These are phyloP conservation scores for Prunella fulvescens DNA, from an alignment of 2,113 vertebrate species.

Conservation along the genomic window DNA sequence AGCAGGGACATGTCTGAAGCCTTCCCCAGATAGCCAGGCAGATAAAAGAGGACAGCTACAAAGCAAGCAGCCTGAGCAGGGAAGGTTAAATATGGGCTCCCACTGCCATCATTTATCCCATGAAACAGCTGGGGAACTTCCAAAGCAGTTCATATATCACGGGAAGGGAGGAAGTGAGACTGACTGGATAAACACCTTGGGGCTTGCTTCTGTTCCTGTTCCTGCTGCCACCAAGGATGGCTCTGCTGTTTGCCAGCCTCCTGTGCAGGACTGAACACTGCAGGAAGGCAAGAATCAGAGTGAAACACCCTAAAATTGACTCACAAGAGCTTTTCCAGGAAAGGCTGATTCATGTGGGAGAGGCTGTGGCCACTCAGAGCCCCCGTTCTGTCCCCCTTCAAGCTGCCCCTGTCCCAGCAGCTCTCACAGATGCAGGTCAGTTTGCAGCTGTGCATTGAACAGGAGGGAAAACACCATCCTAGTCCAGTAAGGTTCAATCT, in stretches of 20 bases:
- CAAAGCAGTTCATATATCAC: conserved; percentile 77
- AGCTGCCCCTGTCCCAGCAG: background rate
- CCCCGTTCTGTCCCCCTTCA: background rate
- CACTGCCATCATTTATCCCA: conserved; percentile 71
- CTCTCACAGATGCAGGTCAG: background rate
- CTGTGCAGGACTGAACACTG: conserved; percentile 33
- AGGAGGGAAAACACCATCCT: background rate
- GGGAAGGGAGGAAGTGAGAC: conserved; percentile 48
- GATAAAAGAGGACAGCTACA: conserved; percentile 60
- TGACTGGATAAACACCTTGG: conserved; percentile 71
- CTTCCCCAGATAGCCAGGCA: background rate
- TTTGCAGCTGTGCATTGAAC: background rate
- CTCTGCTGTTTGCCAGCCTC: conserved; percentile 56
- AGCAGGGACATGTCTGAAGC: background rate
- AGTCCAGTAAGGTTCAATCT: background rate
- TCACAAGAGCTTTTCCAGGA: background rate
- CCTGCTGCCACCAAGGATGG: conserved; percentile 10
- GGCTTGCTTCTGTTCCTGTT: conserved; percentile 69
- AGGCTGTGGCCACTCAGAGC: background rate
- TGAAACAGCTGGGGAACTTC: conserved; percentile 73
- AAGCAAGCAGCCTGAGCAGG: conserved; percentile 39
- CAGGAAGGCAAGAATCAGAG: conserved; percentile 12
- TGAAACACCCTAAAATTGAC: background rate
- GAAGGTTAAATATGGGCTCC: conserved; percentile 75
- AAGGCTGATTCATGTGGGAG: background rate